Evolutionary conservation across 2,888 invertebrate species (phyloP), one percentile per base, ranked within the genome.

Genomic region (Baronia brevicornis): DNA sequence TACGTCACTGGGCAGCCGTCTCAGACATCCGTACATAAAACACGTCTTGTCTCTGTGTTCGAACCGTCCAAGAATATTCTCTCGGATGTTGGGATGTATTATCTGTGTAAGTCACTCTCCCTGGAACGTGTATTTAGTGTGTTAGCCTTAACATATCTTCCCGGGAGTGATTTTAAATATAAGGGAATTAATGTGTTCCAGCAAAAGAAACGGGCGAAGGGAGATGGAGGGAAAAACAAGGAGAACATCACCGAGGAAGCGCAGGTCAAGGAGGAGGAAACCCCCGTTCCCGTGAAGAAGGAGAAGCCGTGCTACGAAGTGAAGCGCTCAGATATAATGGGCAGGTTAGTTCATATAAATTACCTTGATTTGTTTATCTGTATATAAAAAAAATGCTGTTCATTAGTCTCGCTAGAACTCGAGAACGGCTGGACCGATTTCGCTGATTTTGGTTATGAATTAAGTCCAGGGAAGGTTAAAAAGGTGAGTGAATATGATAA

Each of bases 321-420:
- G 10, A 86, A 78, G 41, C 74, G 74, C 2, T 90, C 90, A 0
- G 86, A 88, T 31, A 53, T 87, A 3, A 88, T 88, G 87, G 88
- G 88, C 57, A 84, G 88, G 88, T 88, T 50, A 60, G 60, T n/a
- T n/a, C n/a, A n/a, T n/a, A n/a, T n/a, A n/a, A n/a, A n/a, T n/a
- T n/a, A n/a, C n/a, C n/a, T n/a, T n/a, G n/a, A n/a, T n/a, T n/a
- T n/a, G n/a, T n/a, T n/a, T n/a, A n/a, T n/a, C n/a, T n/a, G n/a
- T n/a, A n/a, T n/a, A n/a, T n/a, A n/a, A n/a, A n/a, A n/a, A n/a
- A n/a, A n/a, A n/a, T n/a, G n/a, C n/a, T n/a, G n/a, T n/a, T n/a
- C n/a, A n/a, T n/a, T n/a, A n/a, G n/a, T n/a, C n/a, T n/a, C n/a
- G n/a, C n/a, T n/a, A n/a, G n/a, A n/a, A n/a, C n/a, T n/a, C n/a